These are phyloP conservation scores for Fringilla coelebs DNA, from an alignment of 2,797 vertebrate genomes.

Conservation along the genomic window DNA sequence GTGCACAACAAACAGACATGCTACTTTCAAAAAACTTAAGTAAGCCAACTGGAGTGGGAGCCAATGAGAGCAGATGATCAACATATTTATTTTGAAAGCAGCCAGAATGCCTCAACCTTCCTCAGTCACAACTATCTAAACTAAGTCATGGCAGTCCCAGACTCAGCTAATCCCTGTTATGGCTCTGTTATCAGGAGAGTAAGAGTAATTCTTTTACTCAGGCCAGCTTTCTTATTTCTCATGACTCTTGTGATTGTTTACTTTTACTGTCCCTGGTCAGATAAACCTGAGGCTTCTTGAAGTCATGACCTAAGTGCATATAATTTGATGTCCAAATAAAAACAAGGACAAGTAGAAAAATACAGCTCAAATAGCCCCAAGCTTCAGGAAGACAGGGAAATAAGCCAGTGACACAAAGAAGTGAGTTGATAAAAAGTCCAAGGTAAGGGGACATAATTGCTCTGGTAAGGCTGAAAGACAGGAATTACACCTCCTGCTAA, in stretches of 20 bases:
- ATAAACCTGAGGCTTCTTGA: not conserved
- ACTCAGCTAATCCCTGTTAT: not conserved
- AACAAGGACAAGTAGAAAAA: not conserved
- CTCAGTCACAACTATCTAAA: constrained; percentile 30
- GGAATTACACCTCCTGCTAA: not conserved
- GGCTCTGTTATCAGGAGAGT: not conserved
- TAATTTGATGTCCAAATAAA: not conserved
- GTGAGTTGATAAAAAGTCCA: not conserved
- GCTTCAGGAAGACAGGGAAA: not conserved
- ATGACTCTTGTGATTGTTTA: not conserved
- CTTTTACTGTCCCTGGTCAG: not conserved
- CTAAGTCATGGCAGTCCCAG: not conserved
- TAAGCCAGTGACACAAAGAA: not conserved
- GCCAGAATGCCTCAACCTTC: constrained; percentile 41
- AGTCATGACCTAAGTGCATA: not conserved
- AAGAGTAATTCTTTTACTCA: not conserved
- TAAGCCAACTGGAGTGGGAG: constrained; percentile 19
- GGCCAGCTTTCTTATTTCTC: not conserved
- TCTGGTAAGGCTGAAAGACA: not conserved
- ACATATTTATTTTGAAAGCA: constrained; percentile 58
- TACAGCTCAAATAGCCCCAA: not conserved
- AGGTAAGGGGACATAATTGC: not conserved
- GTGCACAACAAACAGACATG: constrained; percentile 11
- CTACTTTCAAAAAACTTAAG: constrained; percentile 11
- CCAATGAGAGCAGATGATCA: constrained; percentile 45